These are phyloP conservation scores for Phalacrocorax carbo DNA, from an alignment of 2,113 vertebrate species.

Conservation along the genomic window DNA sequence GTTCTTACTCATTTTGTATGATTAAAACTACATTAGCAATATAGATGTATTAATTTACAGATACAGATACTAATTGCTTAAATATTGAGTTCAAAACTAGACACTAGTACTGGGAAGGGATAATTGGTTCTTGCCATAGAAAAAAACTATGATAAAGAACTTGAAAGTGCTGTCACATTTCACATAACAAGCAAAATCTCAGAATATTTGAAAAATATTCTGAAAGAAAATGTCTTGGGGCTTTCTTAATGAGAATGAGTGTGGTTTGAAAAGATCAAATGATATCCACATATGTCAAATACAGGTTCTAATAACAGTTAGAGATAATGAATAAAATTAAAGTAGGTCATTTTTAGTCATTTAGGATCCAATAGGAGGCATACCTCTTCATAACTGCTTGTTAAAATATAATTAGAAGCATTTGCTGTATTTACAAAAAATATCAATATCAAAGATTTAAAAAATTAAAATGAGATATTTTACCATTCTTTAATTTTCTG, in stretches of 20 bases:
- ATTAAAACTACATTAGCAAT: conserved; percentile 78
- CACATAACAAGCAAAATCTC: conserved; percentile 80
- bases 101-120: conserved; percentile 73
- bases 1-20: conserved; percentile 74
- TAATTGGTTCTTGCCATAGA: conserved; percentile 81
- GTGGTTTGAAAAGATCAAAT: conserved; percentile 84
- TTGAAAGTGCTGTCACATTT: conserved; percentile 86
- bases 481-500: conserved; percentile 57
- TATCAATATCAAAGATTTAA: conserved; percentile 43
- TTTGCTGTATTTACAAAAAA: conserved; percentile 69
- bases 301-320: conserved; percentile 78
- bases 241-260: conserved; percentile 82
- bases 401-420: conserved; percentile 75
- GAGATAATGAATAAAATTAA: conserved; percentile 84
- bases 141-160: conserved; percentile 82
- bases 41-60: conserved; percentile 81
- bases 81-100: conserved; percentile 79
- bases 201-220: conserved; percentile 83
- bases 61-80: conserved; percentile 82
- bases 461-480: conserved; percentile 42
- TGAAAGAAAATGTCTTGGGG: conserved; percentile 82
- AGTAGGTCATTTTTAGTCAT: conserved; percentile 79
- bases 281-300: conserved; percentile 81
- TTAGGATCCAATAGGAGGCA: conserved; percentile 73
- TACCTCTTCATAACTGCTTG: conserved; percentile 65